Evolutionary conservation across 37 sponge, comb jelly and placozoan species (phyloP).

Genomic region (Eunapius fragilis): DNA sequence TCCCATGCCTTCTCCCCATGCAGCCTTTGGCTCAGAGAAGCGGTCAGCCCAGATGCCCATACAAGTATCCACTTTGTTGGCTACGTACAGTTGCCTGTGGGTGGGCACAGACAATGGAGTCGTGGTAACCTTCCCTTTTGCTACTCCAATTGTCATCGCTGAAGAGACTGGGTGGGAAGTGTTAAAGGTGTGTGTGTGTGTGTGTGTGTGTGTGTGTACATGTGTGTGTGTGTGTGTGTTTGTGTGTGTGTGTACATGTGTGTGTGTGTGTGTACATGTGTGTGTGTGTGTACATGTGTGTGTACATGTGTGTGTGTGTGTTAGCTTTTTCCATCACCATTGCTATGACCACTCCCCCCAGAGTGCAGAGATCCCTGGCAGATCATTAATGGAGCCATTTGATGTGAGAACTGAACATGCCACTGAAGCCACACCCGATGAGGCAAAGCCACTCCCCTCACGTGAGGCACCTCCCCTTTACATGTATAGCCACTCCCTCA

Average conservation of each 20-base stretch:
- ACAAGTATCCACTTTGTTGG: constrained; percentile 60
- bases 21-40: constrained; percentile 77
- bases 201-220: neutral
- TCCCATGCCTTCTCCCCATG: neutral
- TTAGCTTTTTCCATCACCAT: neutral
- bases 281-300: no score
- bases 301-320: no score
- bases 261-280: no score
- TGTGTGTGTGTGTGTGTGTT: neutral
- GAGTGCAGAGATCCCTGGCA: constrained; percentile 58
- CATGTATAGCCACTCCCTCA: constrained; percentile 16
- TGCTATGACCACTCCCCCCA: neutral
- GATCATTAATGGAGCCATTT: constrained; percentile 64
- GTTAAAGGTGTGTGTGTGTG: constrained; percentile 47
- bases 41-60: constrained; percentile 60
- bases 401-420: constrained; percentile 81
- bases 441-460: neutral
- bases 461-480: neutral
- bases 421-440: constrained; percentile 36
- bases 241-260: no score
- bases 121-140: constrained; percentile 76
- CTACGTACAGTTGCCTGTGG: constrained; percentile 82
- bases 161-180: constrained; percentile 84
- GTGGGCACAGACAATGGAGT: constrained; percentile 84
- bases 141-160: constrained; percentile 57